These are phyloP conservation scores for Haliaeetus leucogaster DNA, from an alignment of 2,113 vertebrate genomes.

Conservation along the genomic window DNA sequence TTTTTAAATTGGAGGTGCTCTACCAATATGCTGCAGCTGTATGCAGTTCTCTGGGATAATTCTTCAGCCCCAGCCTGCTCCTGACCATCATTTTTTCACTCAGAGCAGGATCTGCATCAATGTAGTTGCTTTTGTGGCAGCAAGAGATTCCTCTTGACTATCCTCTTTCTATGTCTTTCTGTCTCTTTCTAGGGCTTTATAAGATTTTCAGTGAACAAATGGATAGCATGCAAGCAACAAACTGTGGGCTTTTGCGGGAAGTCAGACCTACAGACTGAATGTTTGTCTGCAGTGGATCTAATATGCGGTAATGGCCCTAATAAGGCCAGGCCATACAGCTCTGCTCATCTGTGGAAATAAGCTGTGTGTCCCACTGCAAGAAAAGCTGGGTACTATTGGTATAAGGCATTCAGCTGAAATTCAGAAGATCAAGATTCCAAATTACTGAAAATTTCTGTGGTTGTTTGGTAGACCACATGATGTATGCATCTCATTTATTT, in stretches of 20 bases:
- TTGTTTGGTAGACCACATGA: not conserved
- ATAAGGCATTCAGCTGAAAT: not conserved
- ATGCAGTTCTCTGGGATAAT: not conserved
- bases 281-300: not conserved
- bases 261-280: not conserved
- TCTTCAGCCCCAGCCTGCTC: not conserved
- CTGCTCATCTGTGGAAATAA: not conserved
- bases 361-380: not conserved
- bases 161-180: not conserved
- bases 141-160: not conserved
- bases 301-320: not conserved
- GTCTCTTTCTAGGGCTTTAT: not conserved
- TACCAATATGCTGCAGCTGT: not conserved
- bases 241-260: not conserved
- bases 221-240: not conserved
- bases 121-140: not conserved
- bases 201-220: not conserved
- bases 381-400: not conserved
- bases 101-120: not conserved
- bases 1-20: not conserved
- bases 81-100: not conserved
- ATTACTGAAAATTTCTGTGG: not conserved
- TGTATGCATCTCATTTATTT: not conserved
- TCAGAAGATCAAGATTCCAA: not conserved
- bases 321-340: not conserved